Evolutionary conservation across 2,113 vertebrate genomes (phyloP).

Genomic region (Aviceda subcristata): DNA sequence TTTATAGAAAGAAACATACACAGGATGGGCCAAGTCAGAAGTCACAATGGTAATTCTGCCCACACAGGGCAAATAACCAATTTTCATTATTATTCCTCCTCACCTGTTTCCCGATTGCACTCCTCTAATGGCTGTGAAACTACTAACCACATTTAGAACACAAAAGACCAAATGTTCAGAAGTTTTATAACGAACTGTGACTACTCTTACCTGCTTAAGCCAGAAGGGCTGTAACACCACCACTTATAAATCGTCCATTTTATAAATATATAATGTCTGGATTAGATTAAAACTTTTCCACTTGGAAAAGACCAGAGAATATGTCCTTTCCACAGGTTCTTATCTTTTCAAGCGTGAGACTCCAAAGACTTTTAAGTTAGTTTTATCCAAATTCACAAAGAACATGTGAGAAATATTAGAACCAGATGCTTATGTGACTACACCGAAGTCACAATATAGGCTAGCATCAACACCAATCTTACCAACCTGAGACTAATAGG

Average conservation of each 20-base stretch:
- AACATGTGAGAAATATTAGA: neutral
- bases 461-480: neutral
- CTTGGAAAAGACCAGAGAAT: neutral
- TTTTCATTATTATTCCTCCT: neutral
- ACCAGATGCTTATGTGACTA: neutral
- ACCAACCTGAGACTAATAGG: neutral
- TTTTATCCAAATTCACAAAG: neutral
- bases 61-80: fast-evolving
- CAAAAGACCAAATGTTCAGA: neutral
- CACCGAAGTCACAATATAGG: neutral
- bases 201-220: neutral
- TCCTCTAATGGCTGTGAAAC: fast-evolving
- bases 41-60: fast-evolving
- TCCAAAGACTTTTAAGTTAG: neutral
- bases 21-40: neutral
- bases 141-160: neutral
- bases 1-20: neutral
- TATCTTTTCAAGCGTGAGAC: fast-evolving
- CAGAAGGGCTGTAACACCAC: neutral
- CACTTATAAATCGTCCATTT: neutral
- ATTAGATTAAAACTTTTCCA: neutral
- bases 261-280: neutral
- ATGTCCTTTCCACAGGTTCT: neutral
- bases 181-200: neutral
- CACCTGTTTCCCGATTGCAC: neutral